These are phyloP conservation scores for Strix occidentalis DNA, from an alignment of 2,797 vertebrate species.

Conservation along the genomic window DNA sequence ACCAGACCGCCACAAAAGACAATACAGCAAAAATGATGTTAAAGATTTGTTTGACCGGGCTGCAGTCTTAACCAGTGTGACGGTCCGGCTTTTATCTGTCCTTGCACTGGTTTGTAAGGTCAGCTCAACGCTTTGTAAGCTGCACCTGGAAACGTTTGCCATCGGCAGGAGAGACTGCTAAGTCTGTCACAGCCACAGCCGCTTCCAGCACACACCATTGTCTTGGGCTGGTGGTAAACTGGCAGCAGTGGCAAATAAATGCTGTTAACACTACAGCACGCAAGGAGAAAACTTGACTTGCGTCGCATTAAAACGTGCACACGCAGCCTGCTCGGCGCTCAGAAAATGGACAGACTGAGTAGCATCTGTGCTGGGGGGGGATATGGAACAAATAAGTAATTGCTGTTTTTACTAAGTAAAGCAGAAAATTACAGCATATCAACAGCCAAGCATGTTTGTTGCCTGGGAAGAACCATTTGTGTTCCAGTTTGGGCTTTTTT, in stretches of 20 bases:
- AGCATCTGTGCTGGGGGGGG: slow-evolving; percentile 73
- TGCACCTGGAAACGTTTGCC: neutral
- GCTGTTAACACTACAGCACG: neutral
- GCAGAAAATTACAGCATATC: slow-evolving; percentile 55
- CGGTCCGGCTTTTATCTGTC: neutral
- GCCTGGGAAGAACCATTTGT: slow-evolving; percentile 58
- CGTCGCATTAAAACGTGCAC: neutral
- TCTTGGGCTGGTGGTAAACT: slow-evolving; percentile 42
- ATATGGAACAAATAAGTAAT: slow-evolving; percentile 67
- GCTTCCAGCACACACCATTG: neutral
- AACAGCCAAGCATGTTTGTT: slow-evolving; percentile 59
- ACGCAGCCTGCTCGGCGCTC: slow-evolving; percentile 26
- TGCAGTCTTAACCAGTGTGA: neutral
- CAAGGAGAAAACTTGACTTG: slow-evolving; percentile 20
- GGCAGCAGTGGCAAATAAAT: slow-evolving; percentile 11
- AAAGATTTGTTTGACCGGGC: neutral
- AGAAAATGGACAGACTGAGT: slow-evolving; percentile 73
- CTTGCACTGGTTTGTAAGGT: neutral
- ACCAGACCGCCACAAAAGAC: neutral
- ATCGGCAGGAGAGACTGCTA: neutral
- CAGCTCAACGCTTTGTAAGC: neutral
- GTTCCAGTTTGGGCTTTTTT: slow-evolving; percentile 48
- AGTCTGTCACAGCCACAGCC: neutral
- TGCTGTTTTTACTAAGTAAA: slow-evolving; percentile 65
- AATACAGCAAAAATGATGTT: fast-evolving